Evolutionary conservation across 2,888 invertebrate genomes (phyloP).

Genomic region (Rugalucina vietnamica): DNA sequence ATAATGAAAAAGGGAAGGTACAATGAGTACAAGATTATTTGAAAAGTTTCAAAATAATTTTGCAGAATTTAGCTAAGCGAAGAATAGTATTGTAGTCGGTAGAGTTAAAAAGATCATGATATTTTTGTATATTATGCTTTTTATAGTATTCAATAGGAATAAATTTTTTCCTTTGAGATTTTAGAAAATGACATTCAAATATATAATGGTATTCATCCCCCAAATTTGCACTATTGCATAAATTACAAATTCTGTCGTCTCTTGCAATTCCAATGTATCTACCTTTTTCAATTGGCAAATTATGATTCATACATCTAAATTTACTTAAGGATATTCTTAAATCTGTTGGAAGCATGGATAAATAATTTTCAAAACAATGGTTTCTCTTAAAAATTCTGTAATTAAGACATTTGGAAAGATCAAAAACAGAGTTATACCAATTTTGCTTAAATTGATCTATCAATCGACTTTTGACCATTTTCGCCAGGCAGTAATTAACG

Average conservation of each 20-base stretch:
- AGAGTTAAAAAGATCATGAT: neutral
- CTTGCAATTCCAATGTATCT: neutral
- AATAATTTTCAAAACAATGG: conserved; percentile 5
- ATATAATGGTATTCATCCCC: neutral
- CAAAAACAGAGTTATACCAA: neutral
- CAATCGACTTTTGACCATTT: neutral
- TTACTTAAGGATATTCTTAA: neutral
- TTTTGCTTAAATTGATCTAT: conserved; percentile 2
- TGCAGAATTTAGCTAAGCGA: neutral
- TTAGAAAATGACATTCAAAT: neutral
- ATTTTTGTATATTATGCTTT: conserved; percentile 1
- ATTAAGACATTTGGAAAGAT: neutral
- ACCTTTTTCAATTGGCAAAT: neutral
- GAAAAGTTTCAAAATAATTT: neutral
- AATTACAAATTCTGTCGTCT: neutral
- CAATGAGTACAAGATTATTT: no score
- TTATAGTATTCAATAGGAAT: neutral
- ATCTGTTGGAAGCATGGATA: neutral
- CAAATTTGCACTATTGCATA: neutral
- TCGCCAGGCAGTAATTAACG: neutral
- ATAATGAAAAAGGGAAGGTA: no score
- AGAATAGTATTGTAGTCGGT: neutral
- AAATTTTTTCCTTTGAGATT: neutral
- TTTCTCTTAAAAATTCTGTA: neutral
- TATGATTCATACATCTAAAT: conserved; percentile 1